A percentile compares a stretch with the other conserved stretches of the same genome.
These are phyloP conservation scores for Carlito syrichta DNA, from an alignment of 2,113 vertebrate genomes.

Conservation along the genomic window DNA sequence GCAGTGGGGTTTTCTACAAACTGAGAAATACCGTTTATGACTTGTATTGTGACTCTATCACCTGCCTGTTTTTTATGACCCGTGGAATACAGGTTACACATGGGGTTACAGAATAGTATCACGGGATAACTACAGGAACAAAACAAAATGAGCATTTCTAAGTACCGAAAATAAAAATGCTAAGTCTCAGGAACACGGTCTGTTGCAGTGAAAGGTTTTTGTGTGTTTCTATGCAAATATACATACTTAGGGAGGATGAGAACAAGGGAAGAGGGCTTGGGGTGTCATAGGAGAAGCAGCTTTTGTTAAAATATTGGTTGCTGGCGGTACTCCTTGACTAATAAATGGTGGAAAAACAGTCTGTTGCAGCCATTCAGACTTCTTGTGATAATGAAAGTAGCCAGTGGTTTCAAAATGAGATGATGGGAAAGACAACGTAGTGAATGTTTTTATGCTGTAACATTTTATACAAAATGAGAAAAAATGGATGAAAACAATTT, in stretches of 20 bases:
- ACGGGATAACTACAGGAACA: background rate
- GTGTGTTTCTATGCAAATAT: background rate
- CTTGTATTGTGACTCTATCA: background rate
- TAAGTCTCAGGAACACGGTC: background rate
- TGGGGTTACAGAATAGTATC: background rate
- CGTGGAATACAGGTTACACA: background rate
- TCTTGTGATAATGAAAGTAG: background rate
- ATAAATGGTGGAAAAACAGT: background rate
- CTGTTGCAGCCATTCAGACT: background rate
- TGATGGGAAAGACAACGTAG: background rate
- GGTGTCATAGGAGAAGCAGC: background rate
- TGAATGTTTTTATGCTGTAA: background rate
- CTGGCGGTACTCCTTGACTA: background rate
- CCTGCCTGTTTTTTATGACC: background rate
- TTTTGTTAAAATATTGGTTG: background rate
- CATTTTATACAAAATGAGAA: background rate
- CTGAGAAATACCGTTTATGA: background rate
- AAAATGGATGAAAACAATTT: too few species aligned
- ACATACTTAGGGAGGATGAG: background rate
- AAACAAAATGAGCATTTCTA: background rate
- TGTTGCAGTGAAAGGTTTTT: background rate
- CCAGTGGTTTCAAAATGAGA: background rate
- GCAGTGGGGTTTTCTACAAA: background rate
- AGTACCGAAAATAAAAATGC: background rate
- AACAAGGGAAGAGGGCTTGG: background rate